Base-by-base conservation (phyloP, 2,888 invertebrate species). In the Megaustenia siamemsis region DNA sequence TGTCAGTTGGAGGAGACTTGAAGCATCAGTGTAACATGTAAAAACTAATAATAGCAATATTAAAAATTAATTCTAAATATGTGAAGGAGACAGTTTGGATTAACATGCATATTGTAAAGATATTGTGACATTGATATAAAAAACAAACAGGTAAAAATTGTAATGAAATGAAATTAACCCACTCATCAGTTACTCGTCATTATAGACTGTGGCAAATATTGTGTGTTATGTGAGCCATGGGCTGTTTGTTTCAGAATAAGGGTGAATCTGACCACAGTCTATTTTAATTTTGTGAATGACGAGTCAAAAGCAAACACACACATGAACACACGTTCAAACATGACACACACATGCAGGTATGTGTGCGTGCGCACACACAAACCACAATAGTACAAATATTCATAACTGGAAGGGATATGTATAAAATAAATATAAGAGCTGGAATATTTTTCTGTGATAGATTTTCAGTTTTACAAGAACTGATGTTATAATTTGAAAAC, bases 81-180 rank as follows among this genome's bases (percentile, higher is more conserved):
- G 35, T 78, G 32, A 45, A 38, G 38, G 78, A 78, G 78, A 78
- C 78, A 78, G 78, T 32, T 78, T 78, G 63, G 43, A 78, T 63
- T 78, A 66, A 43, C 78, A 78, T 63, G 32, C 2, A 32, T 24
- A 66, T 43, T 56, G 56, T 38, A 77, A 60, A 28, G 35, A 43
- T 63, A 78, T 78, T 43, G 45, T 78, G 43, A 28, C 53, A 66
- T 60, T 77, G 63, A 78, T 78, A 78, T 78, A 43, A 78, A 77
- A 66, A 2, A 43, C 43, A 78, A n/a, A 73, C 8, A 49, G 40
- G 28, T 18, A 28, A 69, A 69, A 38, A n/a, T n/a, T n/a, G n/a
- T 28, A 28, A 28, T 35, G 2, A 69, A 68, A 68, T 28, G 21
- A 56, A 76, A 76, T 56, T 56, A n/a, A n/a, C n/a, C n/a, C n/a